Conservation (phyloP, 2,797 vertebrate genomes). For the Emys orbicularis region DNA sequence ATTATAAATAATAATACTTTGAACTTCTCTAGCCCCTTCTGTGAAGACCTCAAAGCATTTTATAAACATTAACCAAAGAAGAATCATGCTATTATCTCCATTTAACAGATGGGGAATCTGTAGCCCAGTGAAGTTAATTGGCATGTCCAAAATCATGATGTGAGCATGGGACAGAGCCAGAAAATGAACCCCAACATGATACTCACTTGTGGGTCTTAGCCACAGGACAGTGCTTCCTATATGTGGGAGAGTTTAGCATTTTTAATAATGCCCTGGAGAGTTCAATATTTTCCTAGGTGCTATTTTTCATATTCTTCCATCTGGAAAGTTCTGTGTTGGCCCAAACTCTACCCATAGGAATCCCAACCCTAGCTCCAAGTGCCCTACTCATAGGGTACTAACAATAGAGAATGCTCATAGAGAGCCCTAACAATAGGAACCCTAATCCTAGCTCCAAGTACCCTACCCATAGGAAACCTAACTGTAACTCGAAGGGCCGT, state of each 20-base stretch:
- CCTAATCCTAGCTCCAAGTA: too few species aligned
- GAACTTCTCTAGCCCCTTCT: background rate
- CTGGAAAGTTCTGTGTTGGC: background rate
- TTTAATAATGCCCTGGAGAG: background rate
- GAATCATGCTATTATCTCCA: background rate
- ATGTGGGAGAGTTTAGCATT: background rate
- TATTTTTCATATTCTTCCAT: background rate
- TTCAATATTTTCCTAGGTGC: background rate
- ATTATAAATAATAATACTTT: background rate
- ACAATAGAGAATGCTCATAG: too few species aligned
- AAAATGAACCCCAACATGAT: background rate
- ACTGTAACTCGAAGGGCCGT: too few species aligned
- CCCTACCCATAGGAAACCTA: too few species aligned
- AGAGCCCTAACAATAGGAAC: too few species aligned
- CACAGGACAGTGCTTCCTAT: background rate
- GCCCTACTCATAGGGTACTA: too few species aligned
- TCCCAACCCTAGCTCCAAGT: too few species aligned
- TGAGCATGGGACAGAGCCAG: background rate
- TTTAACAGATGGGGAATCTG: background rate
- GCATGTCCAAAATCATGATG: background rate
- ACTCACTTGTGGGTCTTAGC: background rate
- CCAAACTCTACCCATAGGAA: background rate
- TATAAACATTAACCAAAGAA: background rate
- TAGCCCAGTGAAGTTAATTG: background rate
- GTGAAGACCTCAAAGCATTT: background rate